Evolutionary conservation across 2,797 vertebrate genomes (phyloP).

Genomic region (Acrossocheilus fasciatus): DNA sequence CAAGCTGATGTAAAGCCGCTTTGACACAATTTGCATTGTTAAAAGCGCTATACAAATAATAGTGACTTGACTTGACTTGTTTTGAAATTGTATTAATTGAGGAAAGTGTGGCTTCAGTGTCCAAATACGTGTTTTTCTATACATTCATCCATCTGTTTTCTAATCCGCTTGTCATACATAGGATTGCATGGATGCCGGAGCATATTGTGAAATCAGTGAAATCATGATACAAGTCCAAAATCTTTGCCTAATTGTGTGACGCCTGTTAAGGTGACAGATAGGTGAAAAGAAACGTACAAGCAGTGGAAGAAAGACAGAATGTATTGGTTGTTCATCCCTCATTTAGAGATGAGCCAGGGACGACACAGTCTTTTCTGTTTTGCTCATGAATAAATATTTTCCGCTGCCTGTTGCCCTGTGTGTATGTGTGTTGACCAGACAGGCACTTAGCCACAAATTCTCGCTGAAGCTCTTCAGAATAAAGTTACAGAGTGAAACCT

Average conservation of each 20-base stretch:
- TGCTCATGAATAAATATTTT: slow-evolving; percentile 73
- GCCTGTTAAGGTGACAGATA: background rate
- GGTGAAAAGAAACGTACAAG: background rate
- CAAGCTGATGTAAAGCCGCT: too few species aligned
- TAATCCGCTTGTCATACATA: background rate
- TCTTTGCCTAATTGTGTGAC: slow-evolving; percentile 8
- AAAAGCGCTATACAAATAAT: too few species aligned
- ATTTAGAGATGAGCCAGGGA: slow-evolving; percentile 49
- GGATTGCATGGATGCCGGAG: background rate
- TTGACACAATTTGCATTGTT: too few species aligned
- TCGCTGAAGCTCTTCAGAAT: slow-evolving; percentile 45
- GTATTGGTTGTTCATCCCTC: background rate
- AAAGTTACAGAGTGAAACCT: slow-evolving; percentile 58
- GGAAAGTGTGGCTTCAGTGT: background rate
- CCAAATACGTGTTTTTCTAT: background rate
- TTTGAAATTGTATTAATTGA: background rate
- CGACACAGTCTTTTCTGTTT: slow-evolving; percentile 43
- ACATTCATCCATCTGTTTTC: background rate
- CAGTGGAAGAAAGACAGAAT: background rate
- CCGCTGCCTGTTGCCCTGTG: slow-evolving; percentile 51
- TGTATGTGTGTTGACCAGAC: background rate
- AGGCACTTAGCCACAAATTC: slow-evolving; percentile 7
- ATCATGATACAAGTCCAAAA: background rate
- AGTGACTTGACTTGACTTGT: background rate
- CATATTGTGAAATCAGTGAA: background rate